Percentiles rank a stretch among this genome's conserved stretches.
phyloP scores from a whole-genome alignment of 2,797 vertebrate species.

The Oreortyx pictus region DNA sequence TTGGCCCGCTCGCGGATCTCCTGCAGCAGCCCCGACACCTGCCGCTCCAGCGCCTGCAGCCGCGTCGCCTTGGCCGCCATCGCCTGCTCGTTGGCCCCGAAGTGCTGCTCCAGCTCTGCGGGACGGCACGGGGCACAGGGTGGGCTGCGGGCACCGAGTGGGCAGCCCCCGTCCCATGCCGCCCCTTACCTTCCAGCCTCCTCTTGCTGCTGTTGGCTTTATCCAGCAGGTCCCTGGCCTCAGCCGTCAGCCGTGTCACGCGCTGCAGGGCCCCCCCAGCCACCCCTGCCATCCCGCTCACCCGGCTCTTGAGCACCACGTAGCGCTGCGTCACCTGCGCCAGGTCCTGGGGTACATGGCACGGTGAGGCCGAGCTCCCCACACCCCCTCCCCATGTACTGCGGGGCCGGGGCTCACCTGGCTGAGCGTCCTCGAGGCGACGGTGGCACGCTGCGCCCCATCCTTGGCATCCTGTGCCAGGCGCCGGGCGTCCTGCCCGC shows the following conservation, averaged over 20 bases:
- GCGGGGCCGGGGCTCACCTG: conserved; percentile 69
- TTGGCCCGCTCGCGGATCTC: conserved; percentile 77
- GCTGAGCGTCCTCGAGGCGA: conserved; percentile 72
- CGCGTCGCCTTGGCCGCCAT: conserved; percentile 80
- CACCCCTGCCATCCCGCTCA: conserved; percentile 70
- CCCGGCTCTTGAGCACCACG: conserved; percentile 77
- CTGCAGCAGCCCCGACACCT: conserved; percentile 76
- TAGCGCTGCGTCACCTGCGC: conserved; percentile 60
- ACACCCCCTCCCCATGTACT: fast-evolving
- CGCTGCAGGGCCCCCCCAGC: conserved; percentile 71
- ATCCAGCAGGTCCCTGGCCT: conserved; percentile 82
- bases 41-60: conserved; percentile 80
- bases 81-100: conserved; percentile 81
- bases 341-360: conserved; percentile 17
- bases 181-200: conserved; percentile 78
- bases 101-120: conserved; percentile 83
- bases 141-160: background rate
- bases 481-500: conserved; percentile 69
- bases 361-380: background rate
- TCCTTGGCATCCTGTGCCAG: conserved; percentile 78
- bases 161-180: fast-evolving
- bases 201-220: conserved; percentile 82
- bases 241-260: conserved; percentile 76
- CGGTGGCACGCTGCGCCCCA: conserved; percentile 74
- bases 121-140: background rate